Evolutionary conservation across 2,113 vertebrate genomes (phyloP).

Genomic region (Phycodurus eques): DNA sequence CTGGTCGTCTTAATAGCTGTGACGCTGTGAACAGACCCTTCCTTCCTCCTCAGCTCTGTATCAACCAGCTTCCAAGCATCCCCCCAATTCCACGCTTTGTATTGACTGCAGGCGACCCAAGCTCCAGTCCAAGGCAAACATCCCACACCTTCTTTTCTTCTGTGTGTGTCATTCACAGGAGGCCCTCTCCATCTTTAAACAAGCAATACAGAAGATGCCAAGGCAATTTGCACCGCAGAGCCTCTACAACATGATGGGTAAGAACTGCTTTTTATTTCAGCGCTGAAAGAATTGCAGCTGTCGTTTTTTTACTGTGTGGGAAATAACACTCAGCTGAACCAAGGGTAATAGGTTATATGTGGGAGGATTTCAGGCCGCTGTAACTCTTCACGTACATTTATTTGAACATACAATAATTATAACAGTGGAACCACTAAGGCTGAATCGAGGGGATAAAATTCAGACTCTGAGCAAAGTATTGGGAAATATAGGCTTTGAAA

Average conservation of each 20-base stretch:
- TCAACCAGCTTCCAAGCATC: constrained; percentile 42
- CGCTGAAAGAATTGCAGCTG: background rate
- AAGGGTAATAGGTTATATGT: background rate
- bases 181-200: constrained; percentile 90
- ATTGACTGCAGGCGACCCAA: constrained; percentile 41
- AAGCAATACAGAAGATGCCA: constrained; percentile 98
- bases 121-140: constrained; percentile 43
- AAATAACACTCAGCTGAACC: background rate
- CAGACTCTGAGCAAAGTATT: background rate
- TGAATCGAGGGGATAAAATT: background rate
- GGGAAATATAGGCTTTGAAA: background rate
- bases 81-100: constrained; percentile 58
- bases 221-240: constrained; percentile 96
- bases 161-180: constrained; percentile 76
- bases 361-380: background rate
- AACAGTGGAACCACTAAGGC: background rate
- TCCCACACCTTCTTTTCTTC: constrained; percentile 20
- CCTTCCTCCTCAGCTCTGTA: constrained; percentile 41
- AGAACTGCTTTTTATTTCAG: constrained; percentile 59
- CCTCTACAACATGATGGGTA: constrained; percentile 99
- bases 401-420: background rate
- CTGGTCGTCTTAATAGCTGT: constrained; percentile 50
- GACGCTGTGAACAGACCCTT: constrained; percentile 52
- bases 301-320: constrained; percentile 10
- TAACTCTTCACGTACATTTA: background rate